These are phyloP conservation scores for Ephestia elutella DNA, from an alignment of 1,140 invertebrate species.

Conservation along the genomic window DNA sequence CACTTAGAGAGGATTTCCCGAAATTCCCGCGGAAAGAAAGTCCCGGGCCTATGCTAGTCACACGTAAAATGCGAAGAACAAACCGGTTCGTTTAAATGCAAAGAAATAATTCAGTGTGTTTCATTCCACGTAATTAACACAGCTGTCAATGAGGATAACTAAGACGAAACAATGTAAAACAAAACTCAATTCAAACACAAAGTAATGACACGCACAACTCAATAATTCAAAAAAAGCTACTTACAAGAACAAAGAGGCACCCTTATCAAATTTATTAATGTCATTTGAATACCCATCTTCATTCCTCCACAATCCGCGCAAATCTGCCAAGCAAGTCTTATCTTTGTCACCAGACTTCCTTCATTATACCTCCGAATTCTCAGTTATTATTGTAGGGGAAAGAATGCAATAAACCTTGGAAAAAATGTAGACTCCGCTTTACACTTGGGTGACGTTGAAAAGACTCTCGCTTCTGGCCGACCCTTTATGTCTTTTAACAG, in stretches of 20 bases:
- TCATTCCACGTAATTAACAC: no score
- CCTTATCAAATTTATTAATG: slow-evolving; percentile 6
- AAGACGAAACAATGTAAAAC: no score
- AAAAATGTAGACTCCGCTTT: slow-evolving; percentile 10
- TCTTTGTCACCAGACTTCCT: slow-evolving; percentile 10
- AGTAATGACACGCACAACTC: not conserved
- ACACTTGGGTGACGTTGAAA: slow-evolving; percentile 4
- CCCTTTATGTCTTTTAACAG: not conserved
- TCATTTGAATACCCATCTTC: slow-evolving; percentile 9
- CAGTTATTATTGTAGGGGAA: slow-evolving; percentile 4
- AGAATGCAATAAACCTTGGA: slow-evolving; percentile 8
- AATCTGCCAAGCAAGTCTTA: slow-evolving; percentile 3
- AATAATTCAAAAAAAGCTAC: not conserved
- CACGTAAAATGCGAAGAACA: no score
- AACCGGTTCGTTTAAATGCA: no score
- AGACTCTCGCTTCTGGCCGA: not conserved
- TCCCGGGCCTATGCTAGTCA: no score
- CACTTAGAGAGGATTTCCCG: no score
- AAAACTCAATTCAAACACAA: no score
- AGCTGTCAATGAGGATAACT: no score
- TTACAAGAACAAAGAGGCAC: not conserved
- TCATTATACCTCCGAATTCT: slow-evolving; percentile 7
- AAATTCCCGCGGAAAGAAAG: no score
- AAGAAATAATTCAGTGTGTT: no score
- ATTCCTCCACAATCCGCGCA: slow-evolving; percentile 6